Percentiles rank a stretch among this genome's conserved stretches.
Conservation (phyloP, 2,888 invertebrate species). For the Harpalus rufipes region DNA sequence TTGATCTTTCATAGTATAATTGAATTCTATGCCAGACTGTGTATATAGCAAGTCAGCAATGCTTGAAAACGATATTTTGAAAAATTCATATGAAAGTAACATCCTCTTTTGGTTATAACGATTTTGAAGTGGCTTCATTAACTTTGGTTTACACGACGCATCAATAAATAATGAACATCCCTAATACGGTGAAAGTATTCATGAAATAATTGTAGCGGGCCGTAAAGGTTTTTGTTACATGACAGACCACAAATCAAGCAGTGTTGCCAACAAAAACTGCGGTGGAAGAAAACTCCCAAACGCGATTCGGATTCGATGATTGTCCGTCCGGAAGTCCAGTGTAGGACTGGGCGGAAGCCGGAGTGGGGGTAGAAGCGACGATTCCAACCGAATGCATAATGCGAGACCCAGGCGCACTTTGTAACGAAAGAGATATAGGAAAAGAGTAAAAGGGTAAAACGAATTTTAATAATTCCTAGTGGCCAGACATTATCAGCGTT, state of each 20-base stretch:
- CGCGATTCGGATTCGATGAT: conserved; percentile 52
- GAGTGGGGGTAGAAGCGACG: conserved; percentile 39
- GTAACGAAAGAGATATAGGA: conserved; percentile 74
- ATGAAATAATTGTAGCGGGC: conserved; percentile 34
- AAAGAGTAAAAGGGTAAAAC: conserved; percentile 74
- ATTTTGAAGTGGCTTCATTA: background rate
- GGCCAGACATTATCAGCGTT: conserved; percentile 73
- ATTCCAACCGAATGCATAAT: conserved; percentile 66
- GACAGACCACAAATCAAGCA: conserved; percentile 48
- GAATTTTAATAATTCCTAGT: conserved; percentile 75
- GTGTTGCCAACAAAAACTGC: conserved; percentile 45
- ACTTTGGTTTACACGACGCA: background rate
- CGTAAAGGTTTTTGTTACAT: conserved; percentile 43
- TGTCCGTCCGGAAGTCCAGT: conserved; percentile 61
- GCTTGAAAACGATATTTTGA: too few relatives aligned
- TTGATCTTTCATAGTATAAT: too few relatives aligned
- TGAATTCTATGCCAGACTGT: too few relatives aligned
- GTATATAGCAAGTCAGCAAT: too few relatives aligned
- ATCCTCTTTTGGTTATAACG: background rate
- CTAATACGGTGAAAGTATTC: conserved; percentile 35
- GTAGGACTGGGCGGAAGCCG: background rate
- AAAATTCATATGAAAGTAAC: too few relatives aligned
- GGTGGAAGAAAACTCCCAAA: conserved; percentile 49
- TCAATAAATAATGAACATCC: conserved; percentile 15
- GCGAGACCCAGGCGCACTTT: conserved; percentile 53